Percentiles rank a stretch among this genome's conserved stretches.
These are phyloP conservation scores for Dasypolia templi DNA, from an alignment of 2,888 invertebrate genomes.

Conservation along the genomic window DNA sequence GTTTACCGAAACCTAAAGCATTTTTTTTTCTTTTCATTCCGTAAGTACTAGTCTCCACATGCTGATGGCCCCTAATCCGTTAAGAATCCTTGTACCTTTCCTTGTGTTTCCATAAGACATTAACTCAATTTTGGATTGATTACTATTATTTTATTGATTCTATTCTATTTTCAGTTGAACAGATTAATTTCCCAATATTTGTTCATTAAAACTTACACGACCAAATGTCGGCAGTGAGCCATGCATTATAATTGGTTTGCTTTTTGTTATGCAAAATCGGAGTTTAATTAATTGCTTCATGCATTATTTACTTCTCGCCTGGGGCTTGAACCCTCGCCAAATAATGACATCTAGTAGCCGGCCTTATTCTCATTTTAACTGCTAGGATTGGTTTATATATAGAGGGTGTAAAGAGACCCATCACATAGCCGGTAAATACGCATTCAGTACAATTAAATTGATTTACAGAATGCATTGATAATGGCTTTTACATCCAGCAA, in stretches of 20 bases:
- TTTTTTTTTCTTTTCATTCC: neutral
- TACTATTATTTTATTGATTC: neutral
- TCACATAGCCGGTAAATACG: no score
- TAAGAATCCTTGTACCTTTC: no score
- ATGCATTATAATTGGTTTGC: slow-evolving; percentile 9
- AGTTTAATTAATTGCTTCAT: slow-evolving; percentile 35
- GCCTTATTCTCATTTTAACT: no score
- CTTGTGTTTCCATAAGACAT: neutral
- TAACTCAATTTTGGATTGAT: neutral
- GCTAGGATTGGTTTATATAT: no score
- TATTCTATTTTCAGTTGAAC: neutral
- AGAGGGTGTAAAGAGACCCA: no score
- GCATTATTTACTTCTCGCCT: no score
- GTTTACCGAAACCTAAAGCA: neutral
- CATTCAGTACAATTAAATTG: no score
- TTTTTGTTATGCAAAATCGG: slow-evolving; percentile 12
- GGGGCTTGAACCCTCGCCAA: no score
- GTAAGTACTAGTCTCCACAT: neutral
- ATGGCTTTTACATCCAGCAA: no score
- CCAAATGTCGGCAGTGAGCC: slow-evolving; percentile 26
- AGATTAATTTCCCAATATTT: slow-evolving; percentile 13
- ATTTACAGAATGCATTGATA: no score
- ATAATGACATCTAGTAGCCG: no score
- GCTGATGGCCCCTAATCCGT: no score
- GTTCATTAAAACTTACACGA: slow-evolving; percentile 1